These are phyloP conservation scores for Vanessa atalanta DNA, from an alignment of 1,140 invertebrate genomes.

Conservation along the genomic window DNA sequence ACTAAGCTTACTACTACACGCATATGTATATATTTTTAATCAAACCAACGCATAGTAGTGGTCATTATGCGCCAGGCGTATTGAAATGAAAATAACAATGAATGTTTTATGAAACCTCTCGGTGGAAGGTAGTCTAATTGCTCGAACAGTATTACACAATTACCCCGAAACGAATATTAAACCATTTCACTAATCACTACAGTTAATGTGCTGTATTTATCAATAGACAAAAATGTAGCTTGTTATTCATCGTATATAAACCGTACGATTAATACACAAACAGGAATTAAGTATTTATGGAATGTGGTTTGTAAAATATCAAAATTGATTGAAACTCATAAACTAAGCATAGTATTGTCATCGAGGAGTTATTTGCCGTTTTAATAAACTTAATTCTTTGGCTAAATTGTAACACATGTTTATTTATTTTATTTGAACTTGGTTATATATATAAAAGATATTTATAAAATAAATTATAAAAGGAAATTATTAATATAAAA, in stretches of 20 bases:
- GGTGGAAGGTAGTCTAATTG: slow-evolving; percentile 66
- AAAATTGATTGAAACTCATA: no score
- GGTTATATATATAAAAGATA: no score
- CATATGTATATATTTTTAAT: neutral
- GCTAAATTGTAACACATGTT: no score
- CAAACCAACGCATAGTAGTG: slow-evolving; percentile 25
- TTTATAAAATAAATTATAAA: no score
- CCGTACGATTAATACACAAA: neutral
- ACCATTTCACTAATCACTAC: slow-evolving; percentile 27
- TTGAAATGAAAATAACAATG: slow-evolving; percentile 76
- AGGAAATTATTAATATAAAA: no score
- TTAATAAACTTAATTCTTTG: no score
- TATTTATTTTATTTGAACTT: no score
- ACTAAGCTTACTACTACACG: no score
- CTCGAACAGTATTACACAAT: slow-evolving; percentile 66
- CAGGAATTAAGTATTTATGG: neutral
- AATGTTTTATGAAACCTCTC: slow-evolving; percentile 70
- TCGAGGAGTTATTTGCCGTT: no score
- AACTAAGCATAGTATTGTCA: no score
- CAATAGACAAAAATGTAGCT: slow-evolving; percentile 15
- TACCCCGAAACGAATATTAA: slow-evolving; percentile 31
- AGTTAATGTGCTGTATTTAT: slow-evolving; percentile 22
- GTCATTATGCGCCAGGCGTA: slow-evolving; percentile 50
- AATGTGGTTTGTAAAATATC: slow-evolving; percentile 5
- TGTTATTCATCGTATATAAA: neutral